phyloP scores from a whole-genome alignment of 2,888 invertebrate species.

The Desoria tigrina region DNA sequence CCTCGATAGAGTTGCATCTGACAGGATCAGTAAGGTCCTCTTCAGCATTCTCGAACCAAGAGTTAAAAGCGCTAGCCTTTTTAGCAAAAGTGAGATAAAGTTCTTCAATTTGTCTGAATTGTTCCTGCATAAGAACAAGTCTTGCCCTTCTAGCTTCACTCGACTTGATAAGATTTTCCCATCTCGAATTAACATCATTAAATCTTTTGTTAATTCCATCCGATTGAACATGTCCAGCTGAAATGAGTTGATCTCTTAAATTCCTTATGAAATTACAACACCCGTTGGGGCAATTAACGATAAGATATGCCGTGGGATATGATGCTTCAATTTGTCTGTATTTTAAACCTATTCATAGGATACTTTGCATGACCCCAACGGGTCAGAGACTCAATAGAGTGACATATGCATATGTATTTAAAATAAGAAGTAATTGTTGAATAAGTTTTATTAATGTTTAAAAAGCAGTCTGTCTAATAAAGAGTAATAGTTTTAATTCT shows the following conservation, averaged over 20 bases:
- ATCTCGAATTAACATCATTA: conserved; percentile 59
- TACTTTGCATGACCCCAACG: too few relatives aligned
- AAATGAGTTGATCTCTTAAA: conserved; percentile 91
- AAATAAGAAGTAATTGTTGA: too few relatives aligned
- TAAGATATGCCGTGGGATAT: too few relatives aligned
- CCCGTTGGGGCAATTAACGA: too few relatives aligned
- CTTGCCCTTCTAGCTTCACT: conserved; percentile 91
- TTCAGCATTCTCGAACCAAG: conserved; percentile 99
- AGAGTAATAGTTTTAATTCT: too few relatives aligned
- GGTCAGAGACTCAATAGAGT: too few relatives aligned
- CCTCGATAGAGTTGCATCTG: conserved; percentile 98
- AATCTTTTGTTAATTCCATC: conserved; percentile 39
- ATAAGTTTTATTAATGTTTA: too few relatives aligned
- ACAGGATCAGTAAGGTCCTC: conserved; percentile 99
- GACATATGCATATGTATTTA: too few relatives aligned
- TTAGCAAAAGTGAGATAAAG: conserved; percentile 98
- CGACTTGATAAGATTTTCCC: conserved; percentile 91
- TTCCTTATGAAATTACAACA: too few relatives aligned
- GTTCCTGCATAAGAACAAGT: conserved; percentile 92
- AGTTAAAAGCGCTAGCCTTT: conserved; percentile 99
- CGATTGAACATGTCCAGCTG: conserved; percentile 55
- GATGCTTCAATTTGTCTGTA: too few relatives aligned
- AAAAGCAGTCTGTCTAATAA: too few relatives aligned
- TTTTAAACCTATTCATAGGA: too few relatives aligned
- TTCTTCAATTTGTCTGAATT: conserved; percentile 98